Conservation (phyloP, 2,113 vertebrate species). For the Oryctolagus cuniculus region DNA sequence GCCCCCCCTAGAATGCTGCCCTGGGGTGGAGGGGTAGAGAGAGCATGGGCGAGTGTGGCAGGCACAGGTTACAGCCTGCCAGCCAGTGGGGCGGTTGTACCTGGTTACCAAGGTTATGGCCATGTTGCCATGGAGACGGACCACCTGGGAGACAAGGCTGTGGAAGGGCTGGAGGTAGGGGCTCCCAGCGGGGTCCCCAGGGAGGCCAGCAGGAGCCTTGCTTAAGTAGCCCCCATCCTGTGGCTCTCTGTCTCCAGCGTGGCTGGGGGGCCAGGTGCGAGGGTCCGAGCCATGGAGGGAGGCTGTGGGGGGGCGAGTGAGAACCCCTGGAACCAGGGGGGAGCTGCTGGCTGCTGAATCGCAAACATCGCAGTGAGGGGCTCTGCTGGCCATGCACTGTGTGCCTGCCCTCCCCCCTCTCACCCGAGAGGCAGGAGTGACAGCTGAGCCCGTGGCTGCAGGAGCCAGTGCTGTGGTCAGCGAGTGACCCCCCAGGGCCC, state of each 20-base stretch:
- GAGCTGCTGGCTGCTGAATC: too few relatives aligned
- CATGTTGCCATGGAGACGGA: slow-evolving; percentile 40
- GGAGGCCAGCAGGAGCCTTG: neutral
- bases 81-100: neutral
- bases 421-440: too few relatives aligned
- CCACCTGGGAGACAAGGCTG: slow-evolving; percentile 3
- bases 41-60: too few relatives aligned
- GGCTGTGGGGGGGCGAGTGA: neutral
- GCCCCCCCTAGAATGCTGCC: neutral
- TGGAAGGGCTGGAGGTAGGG: too few relatives aligned
- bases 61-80: too few relatives aligned
- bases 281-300: neutral
- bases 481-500: too few relatives aligned
- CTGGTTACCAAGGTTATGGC: slow-evolving; percentile 72
- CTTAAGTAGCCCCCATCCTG: neutral
- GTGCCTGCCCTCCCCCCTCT: neutral
- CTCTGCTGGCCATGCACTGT: neutral
- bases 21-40: too few relatives aligned
- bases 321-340: too few relatives aligned
- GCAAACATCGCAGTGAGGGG: rapidly evolving
- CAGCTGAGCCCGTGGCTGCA: too few relatives aligned
- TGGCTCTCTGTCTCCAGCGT: neutral
- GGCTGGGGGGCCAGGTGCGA: neutral
- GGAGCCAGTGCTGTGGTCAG: too few relatives aligned
- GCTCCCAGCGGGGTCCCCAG: neutral